A percentile compares a stretch with the other conserved stretches of the same genome.
Conservation (phyloP, 2,888 invertebrate genomes). For the Sialis fuliginosa region DNA sequence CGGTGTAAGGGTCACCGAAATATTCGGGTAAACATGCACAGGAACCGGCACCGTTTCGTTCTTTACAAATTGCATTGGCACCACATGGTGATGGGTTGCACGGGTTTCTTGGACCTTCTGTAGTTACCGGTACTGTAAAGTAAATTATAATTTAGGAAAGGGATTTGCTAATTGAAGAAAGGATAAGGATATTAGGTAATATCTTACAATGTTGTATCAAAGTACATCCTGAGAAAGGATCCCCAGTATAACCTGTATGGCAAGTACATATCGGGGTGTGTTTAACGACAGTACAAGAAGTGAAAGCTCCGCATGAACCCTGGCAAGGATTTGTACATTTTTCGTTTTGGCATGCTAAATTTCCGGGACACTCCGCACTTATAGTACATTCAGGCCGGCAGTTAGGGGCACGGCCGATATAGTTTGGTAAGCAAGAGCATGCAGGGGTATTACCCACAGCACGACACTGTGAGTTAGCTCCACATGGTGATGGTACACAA, state of each 20-base stretch:
- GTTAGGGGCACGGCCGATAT: constrained; percentile 41
- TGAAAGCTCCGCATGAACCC: constrained; percentile 56
- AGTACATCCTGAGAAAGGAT: constrained; percentile 42
- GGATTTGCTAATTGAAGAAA: background rate
- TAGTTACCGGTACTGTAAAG: constrained; percentile 24
- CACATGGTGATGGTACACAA: constrained; percentile 45
- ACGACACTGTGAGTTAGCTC: constrained; percentile 41
- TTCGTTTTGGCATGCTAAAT: constrained; percentile 59
- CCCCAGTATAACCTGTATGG: constrained; percentile 46
- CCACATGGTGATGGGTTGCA: constrained; percentile 52
- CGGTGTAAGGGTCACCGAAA: constrained; percentile 43
- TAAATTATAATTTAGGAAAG: background rate
- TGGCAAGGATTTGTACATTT: constrained; percentile 65
- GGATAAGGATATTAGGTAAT: constrained; percentile 1
- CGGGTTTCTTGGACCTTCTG: constrained; percentile 29
- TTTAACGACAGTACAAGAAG: constrained; percentile 56
- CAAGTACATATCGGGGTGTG: constrained; percentile 67
- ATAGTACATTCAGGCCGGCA: constrained; percentile 50
- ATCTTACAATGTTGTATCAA: constrained; percentile 37
- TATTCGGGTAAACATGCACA: constrained; percentile 45
- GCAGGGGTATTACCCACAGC: constrained; percentile 34
- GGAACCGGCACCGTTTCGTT: constrained; percentile 41
- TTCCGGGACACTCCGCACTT: constrained; percentile 55
- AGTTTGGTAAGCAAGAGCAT: constrained; percentile 39
- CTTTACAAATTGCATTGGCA: constrained; percentile 44